Base-by-base conservation (phyloP, 2,797 vertebrate species). In the Lemur catta region DNA sequence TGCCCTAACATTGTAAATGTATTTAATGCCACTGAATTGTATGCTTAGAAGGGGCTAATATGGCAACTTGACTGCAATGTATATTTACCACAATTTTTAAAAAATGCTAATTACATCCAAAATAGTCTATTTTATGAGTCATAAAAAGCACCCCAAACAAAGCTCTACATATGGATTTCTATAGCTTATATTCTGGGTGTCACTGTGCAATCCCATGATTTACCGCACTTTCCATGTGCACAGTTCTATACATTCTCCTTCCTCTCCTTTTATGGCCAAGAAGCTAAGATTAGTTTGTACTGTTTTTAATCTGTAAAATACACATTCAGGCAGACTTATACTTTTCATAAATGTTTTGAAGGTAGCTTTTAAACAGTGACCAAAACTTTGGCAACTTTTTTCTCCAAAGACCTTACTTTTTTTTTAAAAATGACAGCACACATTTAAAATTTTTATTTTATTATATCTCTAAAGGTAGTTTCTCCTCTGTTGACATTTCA, bases 261-360 rank as follows among this genome's bases (percentile, higher is more conserved):
- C 87, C 82, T 93, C 46, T 93, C 96, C 97, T 98, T 98, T 97
- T 98, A 97, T 97, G 96, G 74, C 80, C 38, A 84, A 82, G 78
- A 97, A 96, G 67, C 76, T 88, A 86, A 79, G 41, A 1, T 3
- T 90, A 96, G 18, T 2, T 1, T 69, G 96, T 5, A 0, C 0
- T 88, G 72, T 48, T 59, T 85, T 84, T 0, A 2, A 84, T 96
- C 59, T 93, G 65, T 95, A 92, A 12, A 33, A 96, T 33, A 96
- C 79, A 95, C 85, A 95, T 81, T 43, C 20, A 38, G 59, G 67
- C 71, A 8, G 50, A 96, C 79, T 93, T 79, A 93, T 72, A 96
- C 43, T 96, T 71, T 59, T 96, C 96, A 88, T 79, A 80, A 91
- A 92, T 88, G 50, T 76, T 94, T 85, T 55, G 63, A 92, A 90